Evolutionary conservation across 2,113 vertebrate genomes (phyloP), one percentile per base, ranked within the genome.

Genomic region (Lethenteron reissneri): DNA sequence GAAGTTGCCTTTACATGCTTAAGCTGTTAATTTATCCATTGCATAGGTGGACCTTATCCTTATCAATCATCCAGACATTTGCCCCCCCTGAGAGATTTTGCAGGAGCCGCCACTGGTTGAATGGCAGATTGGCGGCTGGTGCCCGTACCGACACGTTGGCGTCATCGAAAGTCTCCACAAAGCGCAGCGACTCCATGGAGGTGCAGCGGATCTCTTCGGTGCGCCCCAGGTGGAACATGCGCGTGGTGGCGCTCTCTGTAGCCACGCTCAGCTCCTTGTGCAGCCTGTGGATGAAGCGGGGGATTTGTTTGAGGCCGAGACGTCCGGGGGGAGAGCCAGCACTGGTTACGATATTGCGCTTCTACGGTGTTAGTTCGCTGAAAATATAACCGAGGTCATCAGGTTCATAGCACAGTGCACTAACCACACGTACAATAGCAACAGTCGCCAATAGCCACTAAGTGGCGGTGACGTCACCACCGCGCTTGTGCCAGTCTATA

Each of bases 291-390:
- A 71, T 41, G 12, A n/a, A 58, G 71, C 88, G 88, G 79, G 97
- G 88, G 58, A 83, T 87, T 76, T 96, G 92, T 0, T 91, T 99
- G 71, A 92, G 83, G 17, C 94, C 92, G 70, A 89, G 83, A 77
- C 84, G 86, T 92, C 17, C 94, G 77, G 69, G 95, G 81, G 0
- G 94, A 95, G 1, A 41, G 41, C 41, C 41, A 41, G 41, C 41
- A 41, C 41, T 41, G 41, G 41, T 41, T 41, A 5, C 7, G 41
- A 41, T 41, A 41, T 41, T 5, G 41, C 6, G 41, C 41, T 41
- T 41, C 41, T 5, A 41, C 41, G 41, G 41, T 41, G 41, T 41
- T 41, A 41, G 41, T 41, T 41, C 41, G 41, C 41, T 41, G 5
- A 41, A 41, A 41, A 41, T 41, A 41, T 5, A 41, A 7, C 41